Conservation (phyloP, 53 echinoderm and acorn worm species). For the Henricia sp. region DNA sequence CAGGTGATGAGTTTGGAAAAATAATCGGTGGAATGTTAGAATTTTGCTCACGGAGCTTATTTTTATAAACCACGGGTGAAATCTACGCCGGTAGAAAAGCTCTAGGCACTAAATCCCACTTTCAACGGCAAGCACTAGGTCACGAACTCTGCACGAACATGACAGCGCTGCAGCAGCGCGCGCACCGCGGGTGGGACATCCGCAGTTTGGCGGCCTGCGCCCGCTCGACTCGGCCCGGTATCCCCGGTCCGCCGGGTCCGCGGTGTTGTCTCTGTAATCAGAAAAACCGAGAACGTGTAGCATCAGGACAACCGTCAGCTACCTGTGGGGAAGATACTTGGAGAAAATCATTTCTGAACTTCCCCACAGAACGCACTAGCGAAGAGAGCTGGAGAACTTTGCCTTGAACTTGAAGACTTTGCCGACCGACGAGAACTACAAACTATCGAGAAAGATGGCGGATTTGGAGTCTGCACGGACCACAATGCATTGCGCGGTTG, state of each 20-base stretch:
- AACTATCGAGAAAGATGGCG: slow-evolving; percentile 45
- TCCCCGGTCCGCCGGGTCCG: no score
- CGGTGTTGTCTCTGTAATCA: neutral
- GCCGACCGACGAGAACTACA: neutral
- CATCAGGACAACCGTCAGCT: neutral
- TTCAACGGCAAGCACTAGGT: slow-evolving; percentile 16
- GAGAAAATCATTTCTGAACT: neutral
- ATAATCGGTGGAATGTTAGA: neutral
- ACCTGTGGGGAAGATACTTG: slow-evolving; percentile 25
- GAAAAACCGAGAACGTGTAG: neutral
- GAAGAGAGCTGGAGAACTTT: neutral
- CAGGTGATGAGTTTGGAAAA: neutral
- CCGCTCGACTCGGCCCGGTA: no score
- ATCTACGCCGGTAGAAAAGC: slow-evolving; percentile 1
- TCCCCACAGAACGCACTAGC: neutral
- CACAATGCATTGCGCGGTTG: slow-evolving; percentile 63
- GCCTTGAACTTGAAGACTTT: neutral
- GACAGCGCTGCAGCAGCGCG: neutral
- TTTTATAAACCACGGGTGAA: slow-evolving; percentile 9
- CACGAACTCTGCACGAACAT: slow-evolving; percentile 2
- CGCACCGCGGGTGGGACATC: neutral
- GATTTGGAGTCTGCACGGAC: slow-evolving; percentile 35
- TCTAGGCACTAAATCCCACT: slow-evolving; percentile 20
- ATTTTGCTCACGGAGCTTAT: slow-evolving; percentile 12
- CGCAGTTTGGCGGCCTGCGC: neutral